Evolutionary conservation across 30 jellyfish, hydroid and myxozoan genomes (phyloP), one percentile per base, ranked within the genome.

Genomic region (Clytia hemisphaerica): DNA sequence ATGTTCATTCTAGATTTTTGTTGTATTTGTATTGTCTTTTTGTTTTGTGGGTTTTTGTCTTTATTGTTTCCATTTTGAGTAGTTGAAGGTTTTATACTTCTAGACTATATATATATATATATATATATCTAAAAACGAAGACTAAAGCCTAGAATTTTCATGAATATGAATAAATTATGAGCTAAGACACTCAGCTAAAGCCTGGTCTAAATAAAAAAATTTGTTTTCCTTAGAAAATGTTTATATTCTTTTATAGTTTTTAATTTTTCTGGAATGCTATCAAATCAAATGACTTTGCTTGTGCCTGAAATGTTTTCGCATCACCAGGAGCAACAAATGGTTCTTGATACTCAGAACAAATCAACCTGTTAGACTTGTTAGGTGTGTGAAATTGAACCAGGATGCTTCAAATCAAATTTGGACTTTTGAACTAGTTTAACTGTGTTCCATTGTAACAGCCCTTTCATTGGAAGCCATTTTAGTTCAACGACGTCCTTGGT

Each of bases 381-480:
- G 70, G 49, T 0, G 4, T 44, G 35, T 57, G 50, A 22, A 57
- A 57, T 14, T 57, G 44, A 12, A 57, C 70, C 54, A 22, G 70
- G 50, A 57, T 2, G 30, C 30, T 57, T n/a, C 6, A 15, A n/a
- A 29, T 57, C 70, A 2, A 7, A 57, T 57, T 57, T 57, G 7
- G 70, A 57, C 0, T 57, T 57, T 22, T 1, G 70, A 10, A 57
- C 70, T 5, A 57, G 35, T 57, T 57, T 57, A 9, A 7, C 0
- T n/a, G 70, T 57, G 16, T 57, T 57, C 70, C 70, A 57, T n/a
- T 57, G 7, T 22, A 57, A 22, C 70, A 57, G 42, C 30, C 30
- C 70, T 9, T 57, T 57, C 30, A 57, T 44, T 6, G 70, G 50
- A 29, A 57, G 70, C 50, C 54, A 57, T 57, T 1, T 21, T 44